Conservation (phyloP, 2,888 invertebrate species). For the Lamellibrachia columna region DNA sequence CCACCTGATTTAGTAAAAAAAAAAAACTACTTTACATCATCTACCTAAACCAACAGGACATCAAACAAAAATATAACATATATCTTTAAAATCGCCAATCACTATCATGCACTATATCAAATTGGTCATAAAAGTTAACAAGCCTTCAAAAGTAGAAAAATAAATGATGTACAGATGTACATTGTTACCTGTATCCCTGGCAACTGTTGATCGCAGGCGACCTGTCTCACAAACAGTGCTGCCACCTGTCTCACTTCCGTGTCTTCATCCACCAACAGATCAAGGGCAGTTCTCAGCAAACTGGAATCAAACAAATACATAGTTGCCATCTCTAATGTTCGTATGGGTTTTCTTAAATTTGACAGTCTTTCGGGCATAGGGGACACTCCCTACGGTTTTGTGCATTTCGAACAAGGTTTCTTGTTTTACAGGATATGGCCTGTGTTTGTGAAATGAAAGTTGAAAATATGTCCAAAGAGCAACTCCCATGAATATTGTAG, state of each 20-base stretch:
- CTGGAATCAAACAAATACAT: background rate
- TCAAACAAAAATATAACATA: background rate
- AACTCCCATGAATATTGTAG: too few species aligned
- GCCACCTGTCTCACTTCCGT: constrained; percentile 7
- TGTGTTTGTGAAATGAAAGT: too few species aligned
- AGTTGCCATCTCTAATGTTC: background rate
- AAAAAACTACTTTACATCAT: background rate
- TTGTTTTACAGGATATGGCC: too few species aligned
- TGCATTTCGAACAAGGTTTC: too few species aligned
- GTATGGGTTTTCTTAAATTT: too few species aligned
- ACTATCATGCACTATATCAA: background rate
- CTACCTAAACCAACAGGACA: background rate
- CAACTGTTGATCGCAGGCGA: background rate
- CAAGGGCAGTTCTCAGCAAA: background rate
- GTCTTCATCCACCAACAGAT: background rate
- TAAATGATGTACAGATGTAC: background rate
- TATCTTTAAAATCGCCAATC: background rate
- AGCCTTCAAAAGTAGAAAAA: background rate
- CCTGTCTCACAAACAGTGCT: constrained; percentile 4
- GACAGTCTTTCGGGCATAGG: too few species aligned
- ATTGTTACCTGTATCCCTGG: background rate
- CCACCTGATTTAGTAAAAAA: background rate
- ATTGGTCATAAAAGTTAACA: background rate
- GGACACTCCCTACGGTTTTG: too few species aligned
- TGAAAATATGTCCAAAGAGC: too few species aligned